A percentile compares a stretch with the other conserved stretches of the same genome.
Conservation (phyloP, 2,113 vertebrate species). For the Melozone crissalis region DNA sequence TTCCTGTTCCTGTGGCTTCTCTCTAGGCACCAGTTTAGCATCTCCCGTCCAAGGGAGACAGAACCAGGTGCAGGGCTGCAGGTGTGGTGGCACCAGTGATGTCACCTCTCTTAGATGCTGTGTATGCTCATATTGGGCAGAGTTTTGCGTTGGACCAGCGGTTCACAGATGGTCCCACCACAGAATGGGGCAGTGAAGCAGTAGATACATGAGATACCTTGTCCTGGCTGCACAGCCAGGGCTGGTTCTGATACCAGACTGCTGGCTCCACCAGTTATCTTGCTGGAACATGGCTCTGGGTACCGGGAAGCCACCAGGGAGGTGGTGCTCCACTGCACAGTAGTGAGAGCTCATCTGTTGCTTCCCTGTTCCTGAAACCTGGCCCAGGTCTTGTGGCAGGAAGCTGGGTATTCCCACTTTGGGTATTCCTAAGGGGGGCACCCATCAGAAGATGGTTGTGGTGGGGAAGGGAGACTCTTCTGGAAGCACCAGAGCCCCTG, state of each 20-base stretch:
- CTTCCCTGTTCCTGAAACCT: not conserved
- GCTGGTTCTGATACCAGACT: not conserved
- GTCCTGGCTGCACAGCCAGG: not conserved
- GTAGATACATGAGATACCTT: too few species aligned
- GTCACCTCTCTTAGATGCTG: not conserved
- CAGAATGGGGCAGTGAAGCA: not conserved
- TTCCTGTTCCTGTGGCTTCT: not conserved
- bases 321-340: not conserved
- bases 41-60: not conserved
- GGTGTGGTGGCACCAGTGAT: not conserved
- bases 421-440: not conserved
- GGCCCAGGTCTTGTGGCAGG: not conserved
- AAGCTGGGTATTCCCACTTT: not conserved
- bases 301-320: not conserved
- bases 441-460: not conserved
- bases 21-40: not conserved
- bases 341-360: not conserved
- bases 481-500: not conserved
- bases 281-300: not conserved
- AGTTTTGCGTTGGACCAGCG: not conserved
- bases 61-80: not conserved
- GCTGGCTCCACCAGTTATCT: not conserved
- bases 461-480: not conserved
- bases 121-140: not conserved
- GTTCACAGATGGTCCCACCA: not conserved